Evolutionary conservation across 2,888 invertebrate genomes (phyloP), one percentile per base, ranked within the genome.

Genomic region (Philonicus albiceps): DNA sequence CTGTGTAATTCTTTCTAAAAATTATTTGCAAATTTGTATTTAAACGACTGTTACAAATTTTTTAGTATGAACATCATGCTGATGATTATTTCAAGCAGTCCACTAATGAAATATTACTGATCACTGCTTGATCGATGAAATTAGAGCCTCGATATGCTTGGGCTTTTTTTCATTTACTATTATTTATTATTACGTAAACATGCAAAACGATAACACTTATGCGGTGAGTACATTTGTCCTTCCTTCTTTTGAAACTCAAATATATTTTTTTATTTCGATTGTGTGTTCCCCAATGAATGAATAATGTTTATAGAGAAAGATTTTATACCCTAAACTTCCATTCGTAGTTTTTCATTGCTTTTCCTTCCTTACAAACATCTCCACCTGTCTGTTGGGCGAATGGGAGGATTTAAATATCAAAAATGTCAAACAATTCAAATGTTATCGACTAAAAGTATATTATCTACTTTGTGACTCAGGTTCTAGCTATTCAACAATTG

Each of bases 251-350:
- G 31, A 83, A 83, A 83, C 22, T 64, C 11, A 27, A 13, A 27
- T 55, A 81, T 53, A n/a, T 31, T 53, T 53, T 7, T 31, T 53
- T 3, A 27, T 64, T 64, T 64, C 64, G 8, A 64, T 27, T n/a
- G 74, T 37, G 72, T 72, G 43, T 73, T 73, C 27, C 37, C 64
- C 72, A 83, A 43, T 64, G 40, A 78, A 78, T 30, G 40, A 78
- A 78, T 81, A 81, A 81, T 55, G 55, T 43, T 31, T 27, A 84
- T 73, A 72, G 84, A 73, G 40, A 84, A 84, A 73, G 72, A 73
- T 43, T 22, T 91, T 91, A 92, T 93, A 93, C 93, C 93, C 93
- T 92, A 93, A 93, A 93, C 92, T 93, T 93, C 93, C 93, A 93
- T 91, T 93, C 93, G 93, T 92, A 92, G 92, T 92, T 92, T 91